These are phyloP conservation scores for Centropyge bicolor DNA, from an alignment of 2,797 vertebrate species.

Conservation along the genomic window DNA sequence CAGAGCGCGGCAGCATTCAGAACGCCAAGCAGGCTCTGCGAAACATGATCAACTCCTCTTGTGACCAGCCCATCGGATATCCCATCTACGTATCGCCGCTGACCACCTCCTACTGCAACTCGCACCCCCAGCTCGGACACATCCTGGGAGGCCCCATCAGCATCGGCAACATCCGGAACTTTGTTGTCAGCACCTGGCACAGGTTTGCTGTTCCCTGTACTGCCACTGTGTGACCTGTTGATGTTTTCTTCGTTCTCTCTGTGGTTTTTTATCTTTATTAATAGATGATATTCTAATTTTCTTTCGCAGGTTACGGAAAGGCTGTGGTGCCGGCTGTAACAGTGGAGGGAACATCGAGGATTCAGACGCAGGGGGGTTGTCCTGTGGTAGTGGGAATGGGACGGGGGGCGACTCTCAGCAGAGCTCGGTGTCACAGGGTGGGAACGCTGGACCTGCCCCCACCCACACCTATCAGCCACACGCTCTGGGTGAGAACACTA, in stretches of 20 bases:
- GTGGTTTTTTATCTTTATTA: not conserved
- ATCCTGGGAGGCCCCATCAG: constrained; percentile 97
- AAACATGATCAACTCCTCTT: constrained; percentile 99
- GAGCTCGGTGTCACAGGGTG: constrained; percentile 89
- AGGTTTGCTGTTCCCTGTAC: constrained; percentile 81
- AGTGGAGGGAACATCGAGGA: constrained; percentile 99
- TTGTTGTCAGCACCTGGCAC: constrained; percentile 97
- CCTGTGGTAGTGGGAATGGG: constrained; percentile 90
- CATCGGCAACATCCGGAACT: constrained; percentile 93
- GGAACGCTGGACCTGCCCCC: constrained; percentile 86
- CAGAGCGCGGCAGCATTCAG: constrained; percentile 98
- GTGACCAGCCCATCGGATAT: constrained; percentile 98
- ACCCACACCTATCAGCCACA: constrained; percentile 89
- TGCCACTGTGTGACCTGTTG: not conserved
- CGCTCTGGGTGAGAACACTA: constrained; percentile 86
- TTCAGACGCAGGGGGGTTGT: constrained; percentile 91
- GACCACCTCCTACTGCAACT: constrained; percentile 97
- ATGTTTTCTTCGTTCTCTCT: not conserved
- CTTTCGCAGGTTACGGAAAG: constrained; percentile 91
- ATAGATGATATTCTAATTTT: not conserved
- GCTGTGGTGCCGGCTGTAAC: constrained; percentile 98
- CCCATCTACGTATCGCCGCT: constrained; percentile 98
- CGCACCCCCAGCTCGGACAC: constrained; percentile 93
- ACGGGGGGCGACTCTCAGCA: constrained; percentile 89
- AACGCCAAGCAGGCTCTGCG: constrained; percentile 98